Evolutionary conservation across 2,113 vertebrate species (phyloP).

Genomic region (Nothocercus nigrocapillus): DNA sequence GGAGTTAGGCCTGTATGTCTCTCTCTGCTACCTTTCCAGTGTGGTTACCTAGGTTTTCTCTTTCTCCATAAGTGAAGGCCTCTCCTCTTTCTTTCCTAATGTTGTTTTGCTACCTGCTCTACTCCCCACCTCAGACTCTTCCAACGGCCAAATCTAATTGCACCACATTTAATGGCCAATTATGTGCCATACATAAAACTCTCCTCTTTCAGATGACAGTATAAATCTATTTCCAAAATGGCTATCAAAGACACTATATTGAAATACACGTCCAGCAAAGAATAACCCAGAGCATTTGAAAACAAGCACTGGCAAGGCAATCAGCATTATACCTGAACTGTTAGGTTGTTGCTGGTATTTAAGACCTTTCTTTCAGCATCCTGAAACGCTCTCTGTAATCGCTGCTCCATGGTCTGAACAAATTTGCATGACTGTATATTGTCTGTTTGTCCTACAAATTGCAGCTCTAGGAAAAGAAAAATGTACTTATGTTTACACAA

Average conservation of each 20-base stretch:
- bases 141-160: background rate
- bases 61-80: background rate
- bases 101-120: rapidly evolving
- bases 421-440: constrained; percentile 93
- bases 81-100: background rate
- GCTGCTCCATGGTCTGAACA: constrained; percentile 93
- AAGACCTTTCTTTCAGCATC: constrained; percentile 90
- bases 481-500: background rate
- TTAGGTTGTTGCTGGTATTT: constrained; percentile 84
- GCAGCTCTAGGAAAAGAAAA: constrained; percentile 84
- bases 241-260: background rate
- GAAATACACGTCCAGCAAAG: background rate
- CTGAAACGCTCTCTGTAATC: constrained; percentile 91
- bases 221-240: background rate
- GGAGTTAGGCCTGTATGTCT: background rate
- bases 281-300: background rate
- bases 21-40: background rate
- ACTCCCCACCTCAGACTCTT: background rate
- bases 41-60: background rate
- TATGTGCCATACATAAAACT: background rate
- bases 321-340: constrained; percentile 83
- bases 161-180: background rate
- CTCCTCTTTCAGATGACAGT: background rate
- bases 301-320: background rate
- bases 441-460: constrained; percentile 91